Evolutionary conservation across 1,140 invertebrate genomes (phyloP).

Genomic region (Eciton burchellii): DNA sequence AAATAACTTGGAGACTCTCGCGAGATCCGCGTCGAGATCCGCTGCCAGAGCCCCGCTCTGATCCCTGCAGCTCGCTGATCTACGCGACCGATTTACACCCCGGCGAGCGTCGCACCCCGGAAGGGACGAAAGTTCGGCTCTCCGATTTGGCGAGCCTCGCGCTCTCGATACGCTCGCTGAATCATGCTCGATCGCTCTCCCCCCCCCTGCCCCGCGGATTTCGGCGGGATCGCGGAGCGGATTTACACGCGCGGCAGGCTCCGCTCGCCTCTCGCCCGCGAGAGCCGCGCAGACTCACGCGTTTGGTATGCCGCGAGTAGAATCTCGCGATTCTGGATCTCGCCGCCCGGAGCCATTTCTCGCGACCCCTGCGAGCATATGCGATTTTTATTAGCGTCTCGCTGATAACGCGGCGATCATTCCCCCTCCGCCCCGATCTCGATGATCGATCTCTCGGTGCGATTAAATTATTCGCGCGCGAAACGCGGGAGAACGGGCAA

Average conservation of each 20-base stretch:
- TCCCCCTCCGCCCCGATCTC: too few relatives aligned
- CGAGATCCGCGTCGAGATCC: slow-evolving; percentile 17
- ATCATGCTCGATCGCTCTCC: not conserved
- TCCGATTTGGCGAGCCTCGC: not conserved
- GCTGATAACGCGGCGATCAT: too few relatives aligned
- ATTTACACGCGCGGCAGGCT: too few relatives aligned
- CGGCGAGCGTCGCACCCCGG: too few relatives aligned
- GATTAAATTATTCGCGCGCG: slow-evolving; percentile 17
- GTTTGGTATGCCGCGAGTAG: slow-evolving; percentile 59
- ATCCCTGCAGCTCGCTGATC: slow-evolving; percentile 51
- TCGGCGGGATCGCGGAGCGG: too few relatives aligned
- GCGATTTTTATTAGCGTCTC: slow-evolving; percentile 27
- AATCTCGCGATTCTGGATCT: slow-evolving; percentile 60
- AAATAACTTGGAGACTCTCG: slow-evolving; percentile 73
- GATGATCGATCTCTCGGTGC: slow-evolving; percentile 14
- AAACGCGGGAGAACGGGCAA: too few relatives aligned
- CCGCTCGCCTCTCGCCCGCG: too few relatives aligned
- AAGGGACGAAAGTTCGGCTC: too few relatives aligned
- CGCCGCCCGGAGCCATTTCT: too few relatives aligned
- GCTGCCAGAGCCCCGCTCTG: slow-evolving; percentile 64
- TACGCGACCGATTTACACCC: slow-evolving; percentile 30
- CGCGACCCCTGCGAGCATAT: too few relatives aligned
- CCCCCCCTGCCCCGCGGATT: not conserved
- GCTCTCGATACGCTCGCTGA: not conserved
- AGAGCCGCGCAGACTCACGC: slow-evolving; percentile 58